Conservation (phyloP, 2,113 vertebrate species). For the Perca schrenkii region DNA sequence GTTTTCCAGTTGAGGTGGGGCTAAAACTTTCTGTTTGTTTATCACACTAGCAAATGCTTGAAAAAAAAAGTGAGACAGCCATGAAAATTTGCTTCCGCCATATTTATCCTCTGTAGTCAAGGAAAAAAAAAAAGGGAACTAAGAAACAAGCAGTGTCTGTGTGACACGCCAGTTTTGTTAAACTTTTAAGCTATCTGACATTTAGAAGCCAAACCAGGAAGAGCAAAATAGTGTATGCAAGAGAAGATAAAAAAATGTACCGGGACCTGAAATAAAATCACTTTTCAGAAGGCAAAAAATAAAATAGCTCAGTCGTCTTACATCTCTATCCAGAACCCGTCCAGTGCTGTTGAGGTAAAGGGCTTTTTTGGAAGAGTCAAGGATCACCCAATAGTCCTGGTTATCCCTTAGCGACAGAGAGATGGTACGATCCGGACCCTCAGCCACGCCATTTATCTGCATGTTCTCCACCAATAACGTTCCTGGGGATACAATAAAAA, state of each 20-base stretch:
- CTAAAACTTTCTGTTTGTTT: conserved; percentile 8
- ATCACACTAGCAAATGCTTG: conserved; percentile 18
- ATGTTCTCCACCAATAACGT: conserved; percentile 97
- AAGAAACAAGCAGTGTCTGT: background rate
- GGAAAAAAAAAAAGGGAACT: background rate
- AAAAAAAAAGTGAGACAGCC: conserved; percentile 11
- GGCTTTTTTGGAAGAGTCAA: conserved; percentile 91
- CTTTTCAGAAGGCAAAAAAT: background rate
- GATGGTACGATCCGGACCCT: conserved; percentile 92
- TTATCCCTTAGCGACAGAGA: conserved; percentile 94
- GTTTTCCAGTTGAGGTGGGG: conserved; percentile 15
- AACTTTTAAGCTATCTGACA: background rate
- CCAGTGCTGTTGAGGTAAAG: conserved; percentile 97
- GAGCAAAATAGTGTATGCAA: background rate
- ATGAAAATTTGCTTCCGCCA: background rate
- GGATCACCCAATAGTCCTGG: conserved; percentile 92
- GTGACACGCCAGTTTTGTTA: background rate
- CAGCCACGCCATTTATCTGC: conserved; percentile 95
- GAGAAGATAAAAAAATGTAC: background rate
- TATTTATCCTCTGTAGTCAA: background rate
- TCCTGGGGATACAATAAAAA: conserved; percentile 82
- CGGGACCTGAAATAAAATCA: background rate
- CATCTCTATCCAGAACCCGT: conserved; percentile 94
- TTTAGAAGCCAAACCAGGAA: background rate
- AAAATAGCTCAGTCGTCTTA: conserved; percentile 74